Evolutionary conservation across 2,113 vertebrate genomes (phyloP), one percentile per base, ranked within the genome.

Genomic region (Onychostruthus taczanowskii): DNA sequence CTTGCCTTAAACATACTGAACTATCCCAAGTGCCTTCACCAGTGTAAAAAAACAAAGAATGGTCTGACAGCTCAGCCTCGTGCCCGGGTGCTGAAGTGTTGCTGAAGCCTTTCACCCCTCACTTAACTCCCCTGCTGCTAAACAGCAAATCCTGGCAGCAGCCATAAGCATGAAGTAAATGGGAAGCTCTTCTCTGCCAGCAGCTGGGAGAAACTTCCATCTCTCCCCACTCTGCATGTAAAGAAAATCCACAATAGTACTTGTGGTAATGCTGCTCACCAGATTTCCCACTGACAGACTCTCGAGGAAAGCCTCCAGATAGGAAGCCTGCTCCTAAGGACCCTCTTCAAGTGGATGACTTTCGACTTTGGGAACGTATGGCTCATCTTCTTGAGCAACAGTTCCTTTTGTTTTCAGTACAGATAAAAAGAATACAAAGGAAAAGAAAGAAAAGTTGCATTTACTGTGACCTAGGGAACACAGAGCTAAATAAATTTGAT

Each of bases 211-310:
- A 90, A 96, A 84, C 85, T 94, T 93, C 88, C 83, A 80, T 76
- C 69, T 69, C 78, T 59, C 72, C 83, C 33, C 85, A n/a, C 90
- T 93, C 6, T 56, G 61, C 76, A 81, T 27, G 4, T 63, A 94
- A 86, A 96, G 92, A 96, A 96, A 95, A 84, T 37, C 61, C 79
- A 93, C 85, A 92, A 89, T 41, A 92, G 90, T 39, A 90, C 95
- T 93, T 80, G 94, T 90, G 92, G 80, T 55, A 68, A 61, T 52
- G 80, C 92, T 93, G 90, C 80, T 66, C 18, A 56, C 88, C 93
- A 92, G 88, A 88, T 95, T 93, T 92, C 61, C 90, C 81, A 44
- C 95, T 59, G 69, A 50, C 68, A 78, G 90, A 28, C 88, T 78
- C 95, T 92, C 61, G 64, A 95, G 74, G 73, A 92, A 86, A 95